Evolutionary conservation across 2,113 vertebrate species (phyloP), one percentile per base, ranked within the genome.

Genomic region (Xenus cinereus): DNA sequence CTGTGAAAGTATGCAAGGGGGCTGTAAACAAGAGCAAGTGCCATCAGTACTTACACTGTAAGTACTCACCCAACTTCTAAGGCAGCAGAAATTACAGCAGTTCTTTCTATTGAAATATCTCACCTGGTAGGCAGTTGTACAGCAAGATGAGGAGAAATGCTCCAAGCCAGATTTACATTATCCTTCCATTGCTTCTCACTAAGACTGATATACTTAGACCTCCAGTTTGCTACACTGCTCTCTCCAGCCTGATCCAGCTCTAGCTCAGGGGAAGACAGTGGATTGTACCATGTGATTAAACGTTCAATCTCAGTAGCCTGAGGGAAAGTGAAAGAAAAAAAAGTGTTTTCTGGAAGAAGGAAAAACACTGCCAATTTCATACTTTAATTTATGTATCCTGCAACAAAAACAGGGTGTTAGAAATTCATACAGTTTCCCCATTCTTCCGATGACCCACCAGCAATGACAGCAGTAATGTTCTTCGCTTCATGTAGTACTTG

Each of bases 111-210:
- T 78, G 69, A 79, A 72, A 35, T 56, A 51, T 63, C 83, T 96
- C 93, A 99, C 99, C 99, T 99, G 94, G 98, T 98, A 60, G 99
- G 99, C 32, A 99, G 98, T 93, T 99, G 99, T 82, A 99, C 98
- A 9, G 99, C 99, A 46, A 99, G 98, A 95, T 99, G 98, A 37
- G 99, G 99, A 17, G 99, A 98, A 91, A 99, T 99, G 97, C 98
- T 99, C 99, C 99, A 99, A 51, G 99, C 99, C 23, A 99, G 98
- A 97, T 99, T 99, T 32, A 99, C 99, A 2, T 99, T 99, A 97
- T 99, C 99, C 67, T 99, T 99, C 99, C 99, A 99, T 63, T 99
- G 99, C 96, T 99, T 99, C 96, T 99, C 99, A 10, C 98, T 99
- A 79, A 99, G 98, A 93, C 98, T 99, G 96, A 99, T 98, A 92